These are phyloP conservation scores for Eolophus roseicapilla DNA, from an alignment of 2,113 vertebrate species.

Conservation along the genomic window DNA sequence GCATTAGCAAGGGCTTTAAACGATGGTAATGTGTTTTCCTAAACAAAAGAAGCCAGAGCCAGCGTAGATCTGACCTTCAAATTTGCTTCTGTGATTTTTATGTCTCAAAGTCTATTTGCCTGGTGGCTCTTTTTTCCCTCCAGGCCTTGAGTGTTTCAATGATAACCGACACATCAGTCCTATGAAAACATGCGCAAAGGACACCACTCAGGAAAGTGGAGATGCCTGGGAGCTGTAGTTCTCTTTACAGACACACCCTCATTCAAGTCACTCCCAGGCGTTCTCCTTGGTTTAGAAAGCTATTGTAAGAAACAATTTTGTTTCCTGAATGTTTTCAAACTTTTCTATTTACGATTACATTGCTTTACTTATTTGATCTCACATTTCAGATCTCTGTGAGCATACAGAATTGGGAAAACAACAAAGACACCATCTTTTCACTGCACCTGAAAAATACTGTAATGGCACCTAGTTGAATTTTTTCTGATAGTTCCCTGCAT, in stretches of 20 bases:
- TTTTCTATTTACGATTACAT: not conserved
- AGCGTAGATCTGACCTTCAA: constrained; percentile 34
- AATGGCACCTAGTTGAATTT: not conserved
- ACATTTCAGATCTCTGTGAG: not conserved
- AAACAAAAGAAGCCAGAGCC: constrained; percentile 49
- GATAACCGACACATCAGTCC: not conserved
- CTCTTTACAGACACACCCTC: not conserved
- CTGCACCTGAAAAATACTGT: not conserved
- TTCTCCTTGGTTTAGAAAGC: not conserved
- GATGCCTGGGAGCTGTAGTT: constrained; percentile 4
- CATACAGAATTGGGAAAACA: not conserved
- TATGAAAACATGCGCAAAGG: not conserved
- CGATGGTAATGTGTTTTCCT: constrained; percentile 24
- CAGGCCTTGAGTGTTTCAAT: not conserved
- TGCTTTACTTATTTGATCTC: not conserved
- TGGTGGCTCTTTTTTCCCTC: not conserved
- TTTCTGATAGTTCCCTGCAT: not conserved
- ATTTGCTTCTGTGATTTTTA: not conserved
- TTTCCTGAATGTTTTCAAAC: not conserved
- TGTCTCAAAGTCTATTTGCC: not conserved
- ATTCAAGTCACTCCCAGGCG: not conserved
- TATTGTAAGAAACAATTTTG: not conserved
- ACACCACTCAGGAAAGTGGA: not conserved
- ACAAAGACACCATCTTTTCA: not conserved
- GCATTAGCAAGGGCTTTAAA: constrained; percentile 35